Evolutionary conservation across 1,140 invertebrate genomes (phyloP), one percentile per base, ranked within the genome.

Genomic region (Anoplolepis gracilipes): DNA sequence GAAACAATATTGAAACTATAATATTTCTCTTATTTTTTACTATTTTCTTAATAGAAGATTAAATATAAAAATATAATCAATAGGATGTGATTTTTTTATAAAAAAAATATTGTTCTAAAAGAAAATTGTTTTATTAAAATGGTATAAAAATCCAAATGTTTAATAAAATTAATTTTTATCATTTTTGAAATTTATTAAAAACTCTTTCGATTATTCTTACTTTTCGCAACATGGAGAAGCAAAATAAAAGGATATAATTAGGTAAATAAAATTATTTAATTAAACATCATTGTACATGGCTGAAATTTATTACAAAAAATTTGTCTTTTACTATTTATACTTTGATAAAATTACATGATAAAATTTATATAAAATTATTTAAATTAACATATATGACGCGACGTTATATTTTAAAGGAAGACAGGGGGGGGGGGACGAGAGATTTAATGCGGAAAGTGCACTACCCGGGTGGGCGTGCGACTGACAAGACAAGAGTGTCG

Each of bases 401-500:
- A 11, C 11, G 25, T 7, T n/a, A n/a, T n/a, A n/a, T n/a, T n/a
- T n/a, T n/a, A n/a, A 16, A 10, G 5, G 57, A 11, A 42, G 39
- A 42, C 11, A 42, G 10, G 42, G 13, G 7, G 5, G 46, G 16
- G 4, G 13, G 42, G 42, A 1, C 4, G 13, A 49, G 13, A 49
- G 16, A n/a, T n/a, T 79, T 69, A 79, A 69, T 69, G 46, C 46
- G 11, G 53, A 22, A 30, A 49, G 72, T 42, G 30, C 59, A 77
- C 77, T 84, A 82, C 67, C 28, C 78, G 33, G 49, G 16, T n/a
- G 28, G 53, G 62, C 57, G 59, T 88, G 87, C 55, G 39, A n/a
- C 62, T 81, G 84, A 89, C 88, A 85, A 75, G 79, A 61, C 70
- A 61, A 81, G 46, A 19, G 46, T 16, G 46, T 19, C 13, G 46